These are phyloP conservation scores for Caranx ignobilis DNA, from an alignment of 2,113 vertebrate genomes.

Conservation along the genomic window DNA sequence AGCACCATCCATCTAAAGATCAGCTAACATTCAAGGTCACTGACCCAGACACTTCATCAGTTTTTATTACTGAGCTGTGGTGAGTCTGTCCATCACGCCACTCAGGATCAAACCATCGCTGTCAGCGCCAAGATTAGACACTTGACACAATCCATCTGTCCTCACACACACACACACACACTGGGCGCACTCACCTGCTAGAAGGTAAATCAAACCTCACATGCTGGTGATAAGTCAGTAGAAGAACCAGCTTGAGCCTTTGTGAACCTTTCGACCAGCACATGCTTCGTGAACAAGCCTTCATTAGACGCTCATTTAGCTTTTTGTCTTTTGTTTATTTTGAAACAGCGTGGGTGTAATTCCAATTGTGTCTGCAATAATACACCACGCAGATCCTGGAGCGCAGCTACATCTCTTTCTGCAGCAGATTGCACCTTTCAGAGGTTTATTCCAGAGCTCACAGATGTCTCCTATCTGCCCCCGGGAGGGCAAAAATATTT, in stretches of 20 bases:
- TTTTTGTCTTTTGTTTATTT: too few species aligned
- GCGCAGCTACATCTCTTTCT: not conserved
- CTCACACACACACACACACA: not conserved
- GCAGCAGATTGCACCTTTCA: constrained; percentile 4
- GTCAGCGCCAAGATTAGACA: constrained; percentile 17
- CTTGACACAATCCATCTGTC: constrained; percentile 36
- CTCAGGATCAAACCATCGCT: constrained; percentile 15
- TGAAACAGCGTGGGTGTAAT: too few species aligned
- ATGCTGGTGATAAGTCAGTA: not conserved
- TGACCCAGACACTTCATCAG: constrained; percentile 7
- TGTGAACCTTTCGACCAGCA: not conserved
- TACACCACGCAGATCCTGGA: not conserved
- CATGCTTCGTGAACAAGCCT: not conserved
- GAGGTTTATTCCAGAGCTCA: not conserved
- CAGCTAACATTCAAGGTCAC: constrained; percentile 24
- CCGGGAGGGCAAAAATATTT: not conserved
- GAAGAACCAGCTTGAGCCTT: not conserved
- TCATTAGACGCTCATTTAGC: not conserved
- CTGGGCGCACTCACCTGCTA: not conserved
- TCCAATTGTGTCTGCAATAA: not conserved
- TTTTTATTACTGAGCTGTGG: not conserved
- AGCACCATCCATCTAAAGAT: constrained; percentile 14
- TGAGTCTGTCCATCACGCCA: not conserved
- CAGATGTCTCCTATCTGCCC: not conserved
- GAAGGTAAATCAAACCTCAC: constrained; percentile 5